Base-by-base conservation (phyloP, 2,113 vertebrate genomes). In the Spheniscus mendiculus region DNA sequence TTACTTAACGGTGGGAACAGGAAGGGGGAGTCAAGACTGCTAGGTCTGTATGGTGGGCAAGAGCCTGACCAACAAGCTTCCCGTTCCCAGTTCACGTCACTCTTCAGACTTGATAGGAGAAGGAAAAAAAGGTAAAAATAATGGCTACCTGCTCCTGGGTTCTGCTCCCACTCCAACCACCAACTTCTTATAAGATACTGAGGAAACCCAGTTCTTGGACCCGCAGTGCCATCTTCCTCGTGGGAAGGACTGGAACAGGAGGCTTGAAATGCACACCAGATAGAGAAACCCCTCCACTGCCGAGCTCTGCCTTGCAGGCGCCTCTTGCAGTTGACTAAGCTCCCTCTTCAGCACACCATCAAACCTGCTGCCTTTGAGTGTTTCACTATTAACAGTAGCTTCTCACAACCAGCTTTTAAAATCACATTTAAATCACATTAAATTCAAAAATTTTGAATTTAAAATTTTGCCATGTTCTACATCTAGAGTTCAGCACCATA, bases 161-260 rank as follows among this genome's bases (percentile, higher is more conserved):
- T n/a, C 76, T 44, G 78, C 56, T 82, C 38, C 53, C 34, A 5
- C 9, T 6, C 6, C 44, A 10, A 4, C 22, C 69, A 29, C 8
- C 79, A 73, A 0, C 9, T 26, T 15, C 3, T 6, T 15, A 0
- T 1, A 10, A 20, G n/a, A 4, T 0, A 7, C 29, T 1, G 16
- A 62, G 30, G 47, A 72, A 27, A 16, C 18, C 38, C 55, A 11
- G 6, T 71, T 4, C 18, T 7, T 0, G 0, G 4, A 7, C 5
- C 5, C 87, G 16, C 59, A 26, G 63, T 15, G 26, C 62, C 79
- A 2, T 1, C n/a, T 44, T 18, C 52, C 59, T 12, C 6, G 1
- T 0, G 34, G 88, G 53, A 17, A 82, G 49, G 72, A 12, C 38
- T 12, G 45, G 81, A 53, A 32, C 18, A 1, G 40, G 52, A 52